Base-by-base conservation (phyloP, 1,140 invertebrate genomes). In the Anthonomus grandis region DNA sequence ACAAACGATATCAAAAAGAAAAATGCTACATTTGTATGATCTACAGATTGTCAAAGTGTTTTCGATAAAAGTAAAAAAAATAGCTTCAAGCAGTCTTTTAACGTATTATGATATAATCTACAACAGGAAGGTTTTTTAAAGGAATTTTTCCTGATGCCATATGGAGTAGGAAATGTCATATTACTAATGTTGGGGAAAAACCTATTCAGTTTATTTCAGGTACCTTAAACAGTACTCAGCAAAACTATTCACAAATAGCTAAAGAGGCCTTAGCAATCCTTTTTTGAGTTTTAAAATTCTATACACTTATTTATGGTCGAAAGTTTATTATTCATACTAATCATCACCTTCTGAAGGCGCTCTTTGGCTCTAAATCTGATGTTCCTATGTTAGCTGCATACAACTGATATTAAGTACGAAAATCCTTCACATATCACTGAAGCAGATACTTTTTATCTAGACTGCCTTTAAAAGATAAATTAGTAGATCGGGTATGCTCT, bases 181-280 rank as follows among this genome's bases (percentile, higher is more conserved):
- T 53, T 24, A 25, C 22, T 6, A 15, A 44, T 4, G 25, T 67
- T 34, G 62, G 60, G 15, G 66, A 67, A 70, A 63, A 44, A 41
- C 72, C 70, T 9, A 66, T 79, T 19, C 65, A 69, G 25, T 78
- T 71, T 62, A 70, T 70, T 12, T 76, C 71, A 10, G 52, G 70
- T 46, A 53, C 71, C 6, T 54, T 78, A 17, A 74, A 69, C 6
- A 31, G n/a, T 31, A 31, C n/a, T n/a, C n/a, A n/a, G n/a, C n/a
- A n/a, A n/a, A n/a, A n/a, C n/a, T n/a, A n/a, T n/a, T n/a, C n/a
- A n/a, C n/a, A n/a, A n/a, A n/a, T n/a, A n/a, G n/a, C n/a, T n/a
- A n/a, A n/a, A n/a, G n/a, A n/a, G n/a, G n/a, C n/a, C n/a, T n/a
- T n/a, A n/a, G n/a, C n/a, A n/a, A n/a, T n/a, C n/a, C n/a, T n/a